Base-by-base conservation (phyloP, 2,113 vertebrate genomes). In the zebrafish (Danio rerio) region DNA sequence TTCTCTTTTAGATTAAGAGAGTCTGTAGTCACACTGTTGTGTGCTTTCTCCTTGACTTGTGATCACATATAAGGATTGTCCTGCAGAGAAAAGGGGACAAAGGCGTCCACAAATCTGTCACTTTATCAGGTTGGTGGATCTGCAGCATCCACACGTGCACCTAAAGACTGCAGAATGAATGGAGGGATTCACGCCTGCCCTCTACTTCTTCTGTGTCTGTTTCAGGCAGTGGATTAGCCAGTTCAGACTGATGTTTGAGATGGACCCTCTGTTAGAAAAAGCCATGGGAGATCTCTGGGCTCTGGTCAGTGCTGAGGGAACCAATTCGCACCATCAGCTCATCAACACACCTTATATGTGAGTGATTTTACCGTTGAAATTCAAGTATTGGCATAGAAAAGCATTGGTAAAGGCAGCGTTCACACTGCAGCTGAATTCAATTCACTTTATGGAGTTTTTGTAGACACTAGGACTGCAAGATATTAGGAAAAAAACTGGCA, bases 191-290 rank as follows among this genome's bases (percentile, higher is more conserved):
- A 58, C 12, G 18, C 13, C 8, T 65, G 47, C 50, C 47, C 18
- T 68, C 9, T 5, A 15, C 65, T 47, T 47, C 65, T 45, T 7
- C n/a, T 78, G 62, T 43, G 80, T 56, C 69, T 68, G 83, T 11
- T 73, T n/a, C 90, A 96, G 95, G 90, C 95, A 95, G 86, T 98
- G 96, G 96, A 92, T 95, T 79, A 88, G 85, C 63, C 93, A 94
- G 81, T 95, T 95, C 86, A 94, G 95, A 0, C 92, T 93, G 0
- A 92, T 92, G 6, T 93, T 97, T 59, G 94, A 94, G 84, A 91
- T 93, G 9, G 94, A 96, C 74, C 93, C 93, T 52, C 89, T 91
- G 16, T 89, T 98, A 1, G 95, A 96, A 82, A 90, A 94, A 82
- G 93, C 92, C 42, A 94, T 97, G 89, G 90, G 91, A 12, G 94